Evolutionary conservation across 64 coral and sea anemone genomes (phyloP), one percentile per base, ranked within the genome.

Genomic region (Pachyseris speciosa): DNA sequence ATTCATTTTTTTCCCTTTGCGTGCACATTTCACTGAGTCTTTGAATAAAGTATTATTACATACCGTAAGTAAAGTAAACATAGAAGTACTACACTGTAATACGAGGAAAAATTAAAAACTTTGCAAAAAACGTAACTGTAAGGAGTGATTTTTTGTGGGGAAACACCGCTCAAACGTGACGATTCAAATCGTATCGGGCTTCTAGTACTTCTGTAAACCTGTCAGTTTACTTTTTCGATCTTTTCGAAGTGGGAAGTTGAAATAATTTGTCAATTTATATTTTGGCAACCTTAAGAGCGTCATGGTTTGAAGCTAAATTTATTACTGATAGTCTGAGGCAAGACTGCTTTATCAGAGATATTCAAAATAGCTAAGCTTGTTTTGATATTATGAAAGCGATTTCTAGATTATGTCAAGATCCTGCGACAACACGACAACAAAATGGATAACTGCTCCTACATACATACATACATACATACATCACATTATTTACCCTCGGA

Each of bases 371-470:
- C 22, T 26, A 3, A 39, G 37, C 7, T 38, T 79, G 75, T 79
- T 79, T 55, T 79, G 75, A 79, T 57, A n/a, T 75, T 47, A n/a
- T 79, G 29, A 79, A 58, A 79, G 7, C 2, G 22, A 81, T 12
- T 81, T 57, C 17, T 40, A 24, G 77, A 81, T 81, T 36, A 81
- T 63, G 33, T 81, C 77, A 22, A 19, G 9, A 12, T 50, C 45
- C 16, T n/a, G 17, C 7, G 53, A 41, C 31, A 26, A 37, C 58
- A 24, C 50, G 22, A 55, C 32, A 80, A 59, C 17, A 57, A 60
- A 55, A 20, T 59, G 52, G 17, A 39, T 38, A 38, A 38, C 53
- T 81, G 49, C 77, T 25, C 77, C 77, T 81, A n/a, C n/a, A n/a
- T n/a, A n/a, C n/a, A n/a, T n/a, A n/a, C n/a, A n/a, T n/a, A n/a